These are phyloP conservation scores for Tenualosa thibaudeaui DNA, from an alignment of 2,797 vertebrate species.

Conservation along the genomic window DNA sequence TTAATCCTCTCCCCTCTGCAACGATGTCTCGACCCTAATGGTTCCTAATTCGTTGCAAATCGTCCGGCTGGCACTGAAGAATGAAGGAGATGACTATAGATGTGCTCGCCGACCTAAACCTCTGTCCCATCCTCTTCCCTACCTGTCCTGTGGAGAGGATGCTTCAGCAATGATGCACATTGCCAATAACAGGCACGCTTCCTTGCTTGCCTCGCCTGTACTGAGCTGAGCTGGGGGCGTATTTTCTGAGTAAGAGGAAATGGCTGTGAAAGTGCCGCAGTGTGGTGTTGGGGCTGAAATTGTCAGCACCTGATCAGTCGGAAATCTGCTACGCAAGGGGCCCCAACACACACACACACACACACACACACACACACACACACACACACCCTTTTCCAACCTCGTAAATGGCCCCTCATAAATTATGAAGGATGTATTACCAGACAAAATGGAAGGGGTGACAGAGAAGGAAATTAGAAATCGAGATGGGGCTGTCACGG, in stretches of 20 bases:
- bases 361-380: not conserved
- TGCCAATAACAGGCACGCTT: conserved; percentile 40
- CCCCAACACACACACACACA: not conserved
- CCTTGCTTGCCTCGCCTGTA: conserved; percentile 30
- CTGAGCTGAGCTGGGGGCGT: conserved; percentile 4
- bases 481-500: conserved; percentile 35
- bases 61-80: not conserved
- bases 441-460: conserved; percentile 57
- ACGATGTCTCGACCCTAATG: conserved; percentile 46
- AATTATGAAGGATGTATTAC: conserved; percentile 63
- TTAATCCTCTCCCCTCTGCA: conserved; percentile 57
- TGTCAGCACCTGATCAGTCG: conserved; percentile 42
- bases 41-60: conserved; percentile 50
- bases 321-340: not conserved
- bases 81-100: not conserved
- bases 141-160: conserved; percentile 16
- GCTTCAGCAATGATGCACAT: conserved; percentile 40
- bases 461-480: conserved; percentile 61
- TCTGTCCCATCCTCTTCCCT: not conserved
- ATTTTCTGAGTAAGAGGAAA: conserved; percentile 31
- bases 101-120: not conserved
- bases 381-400: not conserved
- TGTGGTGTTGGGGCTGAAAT: conserved; percentile 35
- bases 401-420: conserved; percentile 52
- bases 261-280: conserved; percentile 44